phyloP scores from a whole-genome alignment of 1,140 invertebrate species.

The Aphelenchoides fujianensis region DNA sequence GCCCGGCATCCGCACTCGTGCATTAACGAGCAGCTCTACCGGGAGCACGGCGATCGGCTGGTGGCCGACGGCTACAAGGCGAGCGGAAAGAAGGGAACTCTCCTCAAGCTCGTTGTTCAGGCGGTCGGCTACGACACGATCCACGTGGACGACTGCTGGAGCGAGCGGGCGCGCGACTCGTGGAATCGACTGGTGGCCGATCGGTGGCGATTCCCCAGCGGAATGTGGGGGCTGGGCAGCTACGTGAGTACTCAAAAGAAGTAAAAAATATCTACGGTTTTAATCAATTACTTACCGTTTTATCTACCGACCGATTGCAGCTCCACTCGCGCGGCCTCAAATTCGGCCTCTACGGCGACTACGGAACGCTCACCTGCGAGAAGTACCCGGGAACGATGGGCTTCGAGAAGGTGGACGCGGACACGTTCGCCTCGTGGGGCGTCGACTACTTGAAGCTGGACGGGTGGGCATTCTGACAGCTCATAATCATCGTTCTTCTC shows the following conservation, averaged over 20 bases:
- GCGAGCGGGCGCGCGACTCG: slow-evolving; percentile 20
- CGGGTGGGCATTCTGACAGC: no score
- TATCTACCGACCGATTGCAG: slow-evolving; percentile 65
- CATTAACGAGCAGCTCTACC: slow-evolving; percentile 60
- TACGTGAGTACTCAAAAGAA: slow-evolving; percentile 40
- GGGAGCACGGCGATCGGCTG: slow-evolving; percentile 37
- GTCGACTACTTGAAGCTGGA: slow-evolving; percentile 95
- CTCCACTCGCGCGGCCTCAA: slow-evolving; percentile 87
- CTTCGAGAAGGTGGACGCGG: slow-evolving; percentile 78
- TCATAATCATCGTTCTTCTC: not conserved
- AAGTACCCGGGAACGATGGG: slow-evolving; percentile 86
- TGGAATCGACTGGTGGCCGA: slow-evolving; percentile 31
- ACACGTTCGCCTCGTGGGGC: slow-evolving; percentile 90
- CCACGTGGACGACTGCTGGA: slow-evolving; percentile 62
- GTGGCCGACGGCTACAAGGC: slow-evolving; percentile 49
- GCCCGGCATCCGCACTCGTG: slow-evolving; percentile 51
- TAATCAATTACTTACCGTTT: not conserved
- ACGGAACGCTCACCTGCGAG: slow-evolving; percentile 85
- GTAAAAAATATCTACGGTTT: not conserved
- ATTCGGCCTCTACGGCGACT: slow-evolving; percentile 95
- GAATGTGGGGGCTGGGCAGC: slow-evolving; percentile 33
- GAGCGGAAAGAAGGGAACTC: no score
- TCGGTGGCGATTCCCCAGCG: slow-evolving; percentile 34
- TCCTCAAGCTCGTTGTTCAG: no score
- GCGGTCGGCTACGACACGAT: slow-evolving; percentile 41